Evolutionary conservation across 2,888 invertebrate species (phyloP), one percentile per base, ranked within the genome.

Genomic region (Cataglyphis albicans): DNA sequence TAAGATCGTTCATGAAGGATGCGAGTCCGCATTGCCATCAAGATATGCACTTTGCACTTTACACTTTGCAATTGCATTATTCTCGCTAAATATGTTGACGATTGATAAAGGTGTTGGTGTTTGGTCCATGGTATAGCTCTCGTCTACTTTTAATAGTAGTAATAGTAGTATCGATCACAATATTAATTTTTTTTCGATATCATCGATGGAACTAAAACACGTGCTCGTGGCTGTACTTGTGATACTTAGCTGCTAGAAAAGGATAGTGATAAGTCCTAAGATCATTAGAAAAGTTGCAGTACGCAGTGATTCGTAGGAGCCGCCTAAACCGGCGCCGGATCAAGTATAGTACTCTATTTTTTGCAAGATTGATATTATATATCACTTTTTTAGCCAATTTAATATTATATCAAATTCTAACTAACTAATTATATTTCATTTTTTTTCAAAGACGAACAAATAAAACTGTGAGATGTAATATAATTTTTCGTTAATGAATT

Each of bases 141-240:
- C 68, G 59, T 25, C 59, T 78, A 78, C 44, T 78, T 72, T 80
- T 72, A 59, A 59, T 76, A 59, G 44, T 80, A 61, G 32, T 78
- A 70, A 21, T 80, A 72, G 21, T 78, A 44, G 41, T 78, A 70
- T 80, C 44, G 41, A 80, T 80, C 78, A 80, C 78, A 80, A 80
- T 80, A 67, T 80, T 59, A 80, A 80, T 25, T 52, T 52, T n/a
- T n/a, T 52, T 52, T 78, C 70, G 59, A 80, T 80, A 80, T 59
- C 59, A 35, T 80, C 72, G 44, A 52, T 80, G 59, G 35, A 80
- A 80, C 70, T 72, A 80, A 80, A 78, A 80, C 44, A 70, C 72
- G 78, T 80, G 78, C 78, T 80, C 72, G 44, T 80, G 59, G 59
- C 41, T 80, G 78, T 59, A 70, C 59, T 70, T 78, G 78, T 78